phyloP scores from a whole-genome alignment of 2,113 vertebrate genomes.

The Prunella fulvescens region DNA sequence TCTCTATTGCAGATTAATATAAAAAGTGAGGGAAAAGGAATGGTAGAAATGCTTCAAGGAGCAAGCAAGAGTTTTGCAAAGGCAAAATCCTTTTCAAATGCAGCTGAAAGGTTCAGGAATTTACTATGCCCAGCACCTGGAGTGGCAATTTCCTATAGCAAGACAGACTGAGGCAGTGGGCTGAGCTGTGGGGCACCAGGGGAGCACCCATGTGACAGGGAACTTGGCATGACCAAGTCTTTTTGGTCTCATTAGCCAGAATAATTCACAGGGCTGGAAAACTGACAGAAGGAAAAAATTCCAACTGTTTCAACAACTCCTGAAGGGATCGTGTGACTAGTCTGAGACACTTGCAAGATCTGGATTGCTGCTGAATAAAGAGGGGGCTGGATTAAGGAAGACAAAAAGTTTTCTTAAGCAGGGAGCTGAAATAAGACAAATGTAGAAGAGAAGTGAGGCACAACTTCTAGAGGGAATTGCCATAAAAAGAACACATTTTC shows the following conservation, averaged over 20 bases:
- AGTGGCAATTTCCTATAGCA: not conserved
- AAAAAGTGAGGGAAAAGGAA: not conserved
- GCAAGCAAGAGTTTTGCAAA: not conserved
- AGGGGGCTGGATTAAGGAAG: not conserved
- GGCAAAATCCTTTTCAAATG: not conserved
- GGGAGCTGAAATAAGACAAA: not conserved
- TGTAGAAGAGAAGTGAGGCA: not conserved
- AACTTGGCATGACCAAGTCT: not conserved
- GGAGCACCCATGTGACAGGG: not conserved
- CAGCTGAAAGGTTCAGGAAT: not conserved
- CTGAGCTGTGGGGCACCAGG: not conserved
- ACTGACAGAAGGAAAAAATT: not conserved
- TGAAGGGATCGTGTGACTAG: not conserved
- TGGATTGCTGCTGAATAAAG: not conserved
- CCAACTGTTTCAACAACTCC: not conserved
- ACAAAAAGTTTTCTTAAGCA: not conserved
- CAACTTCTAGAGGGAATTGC: not conserved
- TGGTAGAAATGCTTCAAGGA: not conserved
- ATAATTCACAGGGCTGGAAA: not conserved
- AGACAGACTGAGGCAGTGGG: accelerated
- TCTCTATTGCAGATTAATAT: not conserved
- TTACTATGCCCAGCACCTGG: not conserved
- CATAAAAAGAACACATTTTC: not conserved
- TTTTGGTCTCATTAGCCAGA: not conserved
- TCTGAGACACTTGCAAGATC: not conserved